Conservation (phyloP, 2,797 vertebrate genomes). For the Rhynchotus rufescens region DNA sequence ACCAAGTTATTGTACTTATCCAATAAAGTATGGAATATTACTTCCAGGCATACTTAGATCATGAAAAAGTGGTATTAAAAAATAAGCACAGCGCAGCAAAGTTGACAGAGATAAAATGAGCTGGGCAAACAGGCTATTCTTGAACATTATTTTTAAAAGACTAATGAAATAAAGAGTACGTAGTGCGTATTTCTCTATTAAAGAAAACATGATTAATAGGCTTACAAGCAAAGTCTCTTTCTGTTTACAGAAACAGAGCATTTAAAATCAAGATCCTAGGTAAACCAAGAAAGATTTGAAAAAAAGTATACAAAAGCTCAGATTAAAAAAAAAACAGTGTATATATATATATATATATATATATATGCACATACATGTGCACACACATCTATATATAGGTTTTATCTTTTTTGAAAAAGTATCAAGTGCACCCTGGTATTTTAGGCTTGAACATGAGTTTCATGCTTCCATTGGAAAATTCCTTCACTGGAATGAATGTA, state of each 20-base stretch:
- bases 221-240: slow-evolving; percentile 5
- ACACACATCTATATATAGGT: too few relatives aligned
- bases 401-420: background rate
- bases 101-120: background rate
- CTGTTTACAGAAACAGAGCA: background rate
- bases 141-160: background rate
- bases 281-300: background rate
- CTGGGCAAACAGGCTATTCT: background rate
- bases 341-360: too few relatives aligned
- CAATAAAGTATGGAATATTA: background rate
- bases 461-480: background rate
- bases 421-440: background rate
- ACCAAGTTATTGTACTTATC: background rate
- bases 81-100: background rate
- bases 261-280: slow-evolving; percentile 53
- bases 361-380: too few relatives aligned
- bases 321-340: too few relatives aligned
- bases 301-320: background rate
- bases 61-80: background rate
- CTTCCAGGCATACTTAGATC: background rate
- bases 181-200: background rate
- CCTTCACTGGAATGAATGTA: background rate
- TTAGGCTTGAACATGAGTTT: background rate
- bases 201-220: background rate
- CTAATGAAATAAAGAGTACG: background rate